Percentiles rank a stretch among this genome's conserved stretches.
phyloP scores from a whole-genome alignment of 1,140 invertebrate genomes.

The Drosophila carrolli region DNA sequence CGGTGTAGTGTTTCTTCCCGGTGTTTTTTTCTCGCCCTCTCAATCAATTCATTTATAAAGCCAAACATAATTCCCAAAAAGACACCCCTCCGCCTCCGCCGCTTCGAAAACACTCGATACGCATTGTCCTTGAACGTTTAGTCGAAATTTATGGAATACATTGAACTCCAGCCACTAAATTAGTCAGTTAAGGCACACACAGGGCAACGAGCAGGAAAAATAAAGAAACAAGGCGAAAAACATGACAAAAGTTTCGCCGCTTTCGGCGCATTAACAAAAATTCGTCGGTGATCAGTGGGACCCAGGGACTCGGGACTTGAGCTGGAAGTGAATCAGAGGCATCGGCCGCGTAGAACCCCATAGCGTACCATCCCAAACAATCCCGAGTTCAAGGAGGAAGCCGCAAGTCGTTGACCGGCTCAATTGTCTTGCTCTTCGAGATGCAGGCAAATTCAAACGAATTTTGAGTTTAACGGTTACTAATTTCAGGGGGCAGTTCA shows the following conservation, averaged over 20 bases:
- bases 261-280: slow-evolving; percentile 71
- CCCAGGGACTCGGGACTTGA: slow-evolving; percentile 5
- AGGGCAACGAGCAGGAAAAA: slow-evolving; percentile 16
- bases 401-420: slow-evolving; percentile 51
- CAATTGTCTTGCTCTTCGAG: slow-evolving; percentile 44
- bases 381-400: slow-evolving; percentile 42
- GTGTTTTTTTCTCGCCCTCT: background rate
- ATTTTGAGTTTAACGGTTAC: slow-evolving; percentile 54
- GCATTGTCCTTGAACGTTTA: slow-evolving; percentile 78
- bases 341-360: background rate
- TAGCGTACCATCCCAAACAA: background rate
- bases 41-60: slow-evolving; percentile 55
- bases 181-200: slow-evolving; percentile 73
- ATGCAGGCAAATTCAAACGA: slow-evolving; percentile 36
- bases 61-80: slow-evolving; percentile 58
- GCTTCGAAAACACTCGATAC: slow-evolving; percentile 47
- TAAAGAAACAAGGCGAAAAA: slow-evolving; percentile 43
- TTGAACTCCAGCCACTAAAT: slow-evolving; percentile 78
- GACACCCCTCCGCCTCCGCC: slow-evolving; percentile 6
- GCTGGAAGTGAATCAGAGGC: slow-evolving; percentile 36
- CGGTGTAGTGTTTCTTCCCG: slow-evolving; percentile 18
- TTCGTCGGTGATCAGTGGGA: slow-evolving; percentile 36
- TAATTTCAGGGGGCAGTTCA: slow-evolving; percentile 16
- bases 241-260: slow-evolving; percentile 76
- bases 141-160: slow-evolving; percentile 82